Percentiles rank a stretch among this genome's conserved stretches.
phyloP scores from a whole-genome alignment of 2,888 invertebrate species.

The Dascillus cervinus region DNA sequence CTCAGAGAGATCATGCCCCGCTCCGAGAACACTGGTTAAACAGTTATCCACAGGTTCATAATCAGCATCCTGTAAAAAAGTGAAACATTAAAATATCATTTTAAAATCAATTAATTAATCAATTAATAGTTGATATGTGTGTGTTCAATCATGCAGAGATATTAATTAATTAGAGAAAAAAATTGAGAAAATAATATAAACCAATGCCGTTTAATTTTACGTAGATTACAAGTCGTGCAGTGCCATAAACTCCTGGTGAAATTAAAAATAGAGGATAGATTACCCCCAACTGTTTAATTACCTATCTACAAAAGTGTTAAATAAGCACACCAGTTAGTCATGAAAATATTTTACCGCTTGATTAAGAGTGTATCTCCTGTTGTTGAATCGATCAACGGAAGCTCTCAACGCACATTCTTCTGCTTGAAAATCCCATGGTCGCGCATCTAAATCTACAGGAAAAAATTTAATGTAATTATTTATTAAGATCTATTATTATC shows the following conservation, averaged over 20 bases:
- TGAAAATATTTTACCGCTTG: slow-evolving; percentile 28
- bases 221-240: no score
- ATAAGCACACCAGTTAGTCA: no score
- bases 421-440: slow-evolving; percentile 97
- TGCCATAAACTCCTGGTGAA: no score
- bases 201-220: no score
- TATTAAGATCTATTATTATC: not conserved
- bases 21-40: slow-evolving; percentile 72
- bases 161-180: no score
- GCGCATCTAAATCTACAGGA: slow-evolving; percentile 76
- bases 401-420: slow-evolving; percentile 93
- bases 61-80: slow-evolving; percentile 47
- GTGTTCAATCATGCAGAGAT: no score
- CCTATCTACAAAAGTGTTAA: no score
- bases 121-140: not conserved
- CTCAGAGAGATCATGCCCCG: slow-evolving; percentile 74
- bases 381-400: slow-evolving; percentile 94
- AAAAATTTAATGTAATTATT: slow-evolving; percentile 3
- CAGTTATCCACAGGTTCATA: slow-evolving; percentile 69
- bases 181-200: no score
- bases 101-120: not conserved
- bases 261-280: no score
- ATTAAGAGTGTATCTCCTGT: slow-evolving; percentile 64
- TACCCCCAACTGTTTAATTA: no score
- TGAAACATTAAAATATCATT: slow-evolving; percentile 4